These are phyloP conservation scores for Keiferia lycopersicella DNA, from an alignment of 2,888 invertebrate species.

Conservation along the genomic window DNA sequence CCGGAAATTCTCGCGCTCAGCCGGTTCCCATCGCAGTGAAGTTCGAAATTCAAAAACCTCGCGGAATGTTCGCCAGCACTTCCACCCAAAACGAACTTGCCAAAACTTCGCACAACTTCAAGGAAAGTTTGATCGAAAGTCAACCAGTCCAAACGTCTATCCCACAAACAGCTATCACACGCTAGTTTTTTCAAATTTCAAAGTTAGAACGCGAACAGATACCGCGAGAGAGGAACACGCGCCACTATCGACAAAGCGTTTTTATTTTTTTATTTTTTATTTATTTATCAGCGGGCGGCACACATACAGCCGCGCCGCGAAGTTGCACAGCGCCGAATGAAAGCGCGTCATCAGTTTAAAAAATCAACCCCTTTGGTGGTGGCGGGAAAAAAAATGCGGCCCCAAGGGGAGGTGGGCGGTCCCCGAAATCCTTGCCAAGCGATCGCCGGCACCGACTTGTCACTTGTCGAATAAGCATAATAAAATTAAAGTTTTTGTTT, in stretches of 20 bases:
- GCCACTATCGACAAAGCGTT: conserved; percentile 76
- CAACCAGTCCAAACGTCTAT: conserved; percentile 29
- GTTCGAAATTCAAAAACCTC: conserved; percentile 44
- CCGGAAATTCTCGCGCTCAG: conserved; percentile 44
- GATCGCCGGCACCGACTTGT: conserved; percentile 77
- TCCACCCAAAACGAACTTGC: conserved; percentile 24
- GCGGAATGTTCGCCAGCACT: conserved; percentile 33
- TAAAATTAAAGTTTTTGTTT: conserved; percentile 77
- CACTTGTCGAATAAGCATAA: conserved; percentile 79
- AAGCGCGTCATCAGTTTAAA: conserved; percentile 83
- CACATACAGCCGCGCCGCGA: conserved; percentile 79
- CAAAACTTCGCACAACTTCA: conserved; percentile 38
- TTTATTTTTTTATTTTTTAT: conserved; percentile 64
- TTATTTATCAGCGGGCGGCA: conserved; percentile 74
- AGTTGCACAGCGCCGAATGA: conserved; percentile 81
- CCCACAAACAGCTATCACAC: conserved; percentile 14
- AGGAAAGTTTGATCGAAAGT: conserved; percentile 39
- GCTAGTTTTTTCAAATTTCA: conserved; percentile 6
- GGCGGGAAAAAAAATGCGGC: conserved; percentile 75
- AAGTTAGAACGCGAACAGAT: conserved; percentile 60
- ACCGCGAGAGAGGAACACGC: conserved; percentile 65
- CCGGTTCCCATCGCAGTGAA: conserved; percentile 44
- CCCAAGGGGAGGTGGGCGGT: conserved; percentile 68
- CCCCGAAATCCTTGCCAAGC: conserved; percentile 79
- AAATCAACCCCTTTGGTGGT: conserved; percentile 81